Evolutionary conservation across 2,797 vertebrate genomes (phyloP).

Genomic region (Rhadinocentrus ornatus): DNA sequence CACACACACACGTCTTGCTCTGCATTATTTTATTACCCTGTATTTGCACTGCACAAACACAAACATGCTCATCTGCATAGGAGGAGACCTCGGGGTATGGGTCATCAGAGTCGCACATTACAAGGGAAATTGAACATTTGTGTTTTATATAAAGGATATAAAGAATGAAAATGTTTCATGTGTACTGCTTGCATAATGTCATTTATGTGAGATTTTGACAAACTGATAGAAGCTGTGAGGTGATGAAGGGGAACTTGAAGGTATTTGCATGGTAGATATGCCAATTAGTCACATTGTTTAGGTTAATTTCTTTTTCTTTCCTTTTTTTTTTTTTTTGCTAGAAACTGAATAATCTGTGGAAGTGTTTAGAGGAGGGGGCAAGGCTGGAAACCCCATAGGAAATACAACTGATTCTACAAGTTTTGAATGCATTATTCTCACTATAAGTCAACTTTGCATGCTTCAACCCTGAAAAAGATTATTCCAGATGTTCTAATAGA

Average conservation of each 20-base stretch:
- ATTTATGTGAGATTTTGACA: constrained; percentile 5
- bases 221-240: constrained; percentile 1
- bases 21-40: constrained; percentile 55
- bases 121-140: not conserved
- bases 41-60: constrained; percentile 53
- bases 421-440: not conserved
- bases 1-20: constrained; percentile 1
- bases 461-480: constrained; percentile 1
- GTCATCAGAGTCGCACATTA: constrained; percentile 29
- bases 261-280: constrained; percentile 7
- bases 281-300: constrained; percentile 13
- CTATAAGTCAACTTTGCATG: not conserved
- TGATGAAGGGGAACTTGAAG: not conserved
- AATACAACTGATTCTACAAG: not conserved
- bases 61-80: constrained; percentile 51
- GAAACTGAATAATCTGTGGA: constrained; percentile 19
- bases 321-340: constrained; percentile 14
- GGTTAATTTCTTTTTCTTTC: not conserved
- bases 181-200: not conserved
- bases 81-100: constrained; percentile 28
- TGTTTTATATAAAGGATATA: constrained; percentile 15
- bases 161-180: not conserved
- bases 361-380: constrained; percentile 16
- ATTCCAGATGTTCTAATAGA: not conserved
- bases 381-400: constrained; percentile 2